Conservation (phyloP, 2,888 invertebrate species). For the Eubasilissa splendida region DNA sequence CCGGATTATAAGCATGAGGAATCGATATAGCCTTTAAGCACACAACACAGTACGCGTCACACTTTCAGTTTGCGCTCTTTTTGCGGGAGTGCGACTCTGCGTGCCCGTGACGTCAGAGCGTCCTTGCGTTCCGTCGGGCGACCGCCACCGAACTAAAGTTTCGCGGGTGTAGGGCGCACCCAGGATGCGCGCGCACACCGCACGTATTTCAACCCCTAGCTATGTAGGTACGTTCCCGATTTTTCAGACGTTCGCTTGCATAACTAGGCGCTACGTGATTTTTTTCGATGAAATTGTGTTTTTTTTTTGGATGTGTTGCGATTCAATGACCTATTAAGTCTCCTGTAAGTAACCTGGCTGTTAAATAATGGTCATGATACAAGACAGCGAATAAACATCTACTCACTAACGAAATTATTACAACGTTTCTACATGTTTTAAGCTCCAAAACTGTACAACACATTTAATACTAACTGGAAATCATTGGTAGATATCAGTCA, state of each 20-base stretch:
- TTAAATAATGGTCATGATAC: too few species aligned
- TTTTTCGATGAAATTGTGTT: not conserved
- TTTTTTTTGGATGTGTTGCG: not conserved
- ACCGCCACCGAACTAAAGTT: constrained; percentile 40
- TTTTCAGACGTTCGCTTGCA: constrained; percentile 40
- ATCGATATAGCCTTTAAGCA: constrained; percentile 2
- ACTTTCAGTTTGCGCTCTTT: constrained; percentile 24
- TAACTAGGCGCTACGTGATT: constrained; percentile 34
- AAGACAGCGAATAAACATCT: too few species aligned
- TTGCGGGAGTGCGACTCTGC: constrained; percentile 16
- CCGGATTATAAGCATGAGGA: not conserved
- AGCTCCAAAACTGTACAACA: too few species aligned
- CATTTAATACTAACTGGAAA: too few species aligned
- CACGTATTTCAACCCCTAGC: not conserved
- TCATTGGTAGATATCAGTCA: too few species aligned
- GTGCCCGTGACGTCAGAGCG: not conserved
- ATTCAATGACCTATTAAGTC: too few species aligned
- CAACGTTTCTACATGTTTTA: too few species aligned
- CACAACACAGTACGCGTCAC: constrained; percentile 10
- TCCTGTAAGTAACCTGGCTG: too few species aligned
- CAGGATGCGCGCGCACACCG: constrained; percentile 53
- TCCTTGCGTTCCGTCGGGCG: constrained; percentile 23
- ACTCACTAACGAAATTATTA: too few species aligned
- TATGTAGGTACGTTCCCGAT: not conserved
- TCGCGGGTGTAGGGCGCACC: constrained; percentile 47